Evolutionary conservation across 2,888 invertebrate species (phyloP).

Genomic region (Synanthedon formicaeformis): DNA sequence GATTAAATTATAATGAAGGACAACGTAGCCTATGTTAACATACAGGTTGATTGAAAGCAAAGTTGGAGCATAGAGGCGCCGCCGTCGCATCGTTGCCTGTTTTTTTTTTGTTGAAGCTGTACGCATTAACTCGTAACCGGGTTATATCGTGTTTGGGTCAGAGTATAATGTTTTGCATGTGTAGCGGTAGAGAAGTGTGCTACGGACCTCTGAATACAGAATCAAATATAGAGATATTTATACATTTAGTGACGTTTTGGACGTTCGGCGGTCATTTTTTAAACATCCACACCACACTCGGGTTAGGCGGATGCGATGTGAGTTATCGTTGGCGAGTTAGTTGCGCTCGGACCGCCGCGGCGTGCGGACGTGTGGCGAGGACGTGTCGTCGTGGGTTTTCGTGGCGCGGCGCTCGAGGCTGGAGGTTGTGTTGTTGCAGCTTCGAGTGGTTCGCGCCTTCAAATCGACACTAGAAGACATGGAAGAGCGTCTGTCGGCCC

Average conservation of each 20-base stretch:
- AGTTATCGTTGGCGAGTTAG: slow-evolving; percentile 18
- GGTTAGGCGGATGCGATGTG: slow-evolving; percentile 1
- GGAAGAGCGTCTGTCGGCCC: slow-evolving; percentile 98
- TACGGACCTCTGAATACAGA: slow-evolving; percentile 49
- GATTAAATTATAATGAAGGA: too few relatives aligned
- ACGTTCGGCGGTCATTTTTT: slow-evolving; percentile 13
- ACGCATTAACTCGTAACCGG: not conserved
- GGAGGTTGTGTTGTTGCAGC: slow-evolving; percentile 83
- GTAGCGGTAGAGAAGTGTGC: slow-evolving; percentile 15
- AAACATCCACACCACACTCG: slow-evolving; percentile 64
- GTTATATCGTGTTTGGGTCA: not conserved
- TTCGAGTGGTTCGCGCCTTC: slow-evolving; percentile 99
- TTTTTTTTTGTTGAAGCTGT: too few relatives aligned
- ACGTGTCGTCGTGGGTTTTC: slow-evolving; percentile 24
- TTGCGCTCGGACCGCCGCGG: not conserved
- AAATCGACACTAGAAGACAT: slow-evolving; percentile 99
- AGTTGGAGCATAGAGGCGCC: slow-evolving; percentile 2
- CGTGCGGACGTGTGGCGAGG: slow-evolving; percentile 6
- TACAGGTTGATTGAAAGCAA: too few relatives aligned
- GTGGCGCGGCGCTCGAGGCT: slow-evolving; percentile 47
- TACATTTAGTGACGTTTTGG: not conserved
- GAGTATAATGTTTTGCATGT: slow-evolving; percentile 29
- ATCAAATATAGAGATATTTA: slow-evolving; percentile 8
- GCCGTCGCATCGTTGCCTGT: not conserved
- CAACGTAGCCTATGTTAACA: too few relatives aligned